Base-by-base conservation (phyloP, 2,797 vertebrate genomes). In the Thalassophryne amazonica region DNA sequence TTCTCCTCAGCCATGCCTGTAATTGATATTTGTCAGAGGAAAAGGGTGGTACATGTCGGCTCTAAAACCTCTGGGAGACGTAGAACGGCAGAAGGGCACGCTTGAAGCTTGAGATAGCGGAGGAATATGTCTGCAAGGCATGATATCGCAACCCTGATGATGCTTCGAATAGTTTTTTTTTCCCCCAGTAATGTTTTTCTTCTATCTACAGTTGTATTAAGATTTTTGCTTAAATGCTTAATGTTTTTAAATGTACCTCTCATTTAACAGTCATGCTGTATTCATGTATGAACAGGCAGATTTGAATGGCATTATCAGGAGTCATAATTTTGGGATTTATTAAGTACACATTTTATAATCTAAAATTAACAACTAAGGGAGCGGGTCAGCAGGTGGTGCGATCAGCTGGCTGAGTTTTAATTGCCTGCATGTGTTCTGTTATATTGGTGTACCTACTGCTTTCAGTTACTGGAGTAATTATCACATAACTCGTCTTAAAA, bases 1-100 rank as follows among this genome's bases (percentile, higher is more conserved):
- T 57, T 73, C 30, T 20, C 51, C 60, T 67, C 58, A 71, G 62
- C 53, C 35, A 31, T 52, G 67, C 54, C 62, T 80, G 67, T 86
- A 81, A 86, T 84, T 81, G 81, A 83, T 84, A 81, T 81, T 60
- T 80, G 73, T 84, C 67, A 49, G 66, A 67, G 59, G 45, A 33
- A 66, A 66, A 65, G 57, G 54, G 68, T 67, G 70, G 71, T 73
- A 76, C 51, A 38, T 78, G 72, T 78, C 54, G 50, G 50, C 41
- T 13, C 34, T 38, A 23, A 27, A 59, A 64, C 62, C 69, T 38
- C 41, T 35, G 42, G 37, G 45, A 73, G 46, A 43, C 14, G 23
- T 36, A 47, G 21, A 10, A 30, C 48, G 36, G 47, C 22, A 49
- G 40, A 14, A 27, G 50, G 45, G 37, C 31, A 49, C 0, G 4